phyloP scores from a whole-genome alignment of 2,797 vertebrate genomes.

The Gymnoscopelus microlampas region DNA sequence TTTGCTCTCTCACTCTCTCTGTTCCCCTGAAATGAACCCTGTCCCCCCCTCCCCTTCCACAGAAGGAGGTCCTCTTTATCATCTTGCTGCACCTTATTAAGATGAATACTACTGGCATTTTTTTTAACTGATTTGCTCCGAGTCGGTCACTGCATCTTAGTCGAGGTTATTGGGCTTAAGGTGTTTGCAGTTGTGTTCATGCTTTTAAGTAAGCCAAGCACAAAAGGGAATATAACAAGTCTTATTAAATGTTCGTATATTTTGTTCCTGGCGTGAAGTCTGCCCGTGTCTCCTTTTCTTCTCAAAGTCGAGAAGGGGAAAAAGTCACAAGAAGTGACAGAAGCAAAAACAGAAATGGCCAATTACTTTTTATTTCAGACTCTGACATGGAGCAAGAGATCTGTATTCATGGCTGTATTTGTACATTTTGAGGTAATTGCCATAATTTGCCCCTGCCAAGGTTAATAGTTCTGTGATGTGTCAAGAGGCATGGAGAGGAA shows the following conservation, averaged over 20 bases:
- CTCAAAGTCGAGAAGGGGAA: slow-evolving; percentile 27
- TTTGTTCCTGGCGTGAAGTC: slow-evolving; percentile 11
- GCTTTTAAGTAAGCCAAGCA: background rate
- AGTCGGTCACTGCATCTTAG: slow-evolving; percentile 1
- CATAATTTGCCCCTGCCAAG: slow-evolving; percentile 24
- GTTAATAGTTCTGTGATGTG: slow-evolving; percentile 28
- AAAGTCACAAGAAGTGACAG: slow-evolving; percentile 10
- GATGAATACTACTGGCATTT: slow-evolving; percentile 5
- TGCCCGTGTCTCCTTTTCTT: slow-evolving; percentile 16
- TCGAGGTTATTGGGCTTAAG: background rate
- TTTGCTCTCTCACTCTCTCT: slow-evolving; percentile 12
- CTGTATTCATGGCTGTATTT: slow-evolving; percentile 22
- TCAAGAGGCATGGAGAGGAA: slow-evolving; percentile 26
- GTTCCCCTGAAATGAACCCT: slow-evolving; percentile 11
- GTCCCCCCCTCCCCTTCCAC: too few species aligned
- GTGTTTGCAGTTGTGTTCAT: background rate
- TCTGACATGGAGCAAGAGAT: slow-evolving; percentile 19
- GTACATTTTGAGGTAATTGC: slow-evolving; percentile 26
- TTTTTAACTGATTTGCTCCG: slow-evolving; percentile 10
- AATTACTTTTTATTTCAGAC: slow-evolving; percentile 15
- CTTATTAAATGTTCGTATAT: slow-evolving; percentile 1
- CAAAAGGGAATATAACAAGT: background rate
- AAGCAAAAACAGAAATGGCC: background rate
- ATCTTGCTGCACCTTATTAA: background rate
- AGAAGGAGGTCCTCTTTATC: background rate